Conservation (phyloP, 1,140 invertebrate genomes). For the Xylocopa sonorina region DNA sequence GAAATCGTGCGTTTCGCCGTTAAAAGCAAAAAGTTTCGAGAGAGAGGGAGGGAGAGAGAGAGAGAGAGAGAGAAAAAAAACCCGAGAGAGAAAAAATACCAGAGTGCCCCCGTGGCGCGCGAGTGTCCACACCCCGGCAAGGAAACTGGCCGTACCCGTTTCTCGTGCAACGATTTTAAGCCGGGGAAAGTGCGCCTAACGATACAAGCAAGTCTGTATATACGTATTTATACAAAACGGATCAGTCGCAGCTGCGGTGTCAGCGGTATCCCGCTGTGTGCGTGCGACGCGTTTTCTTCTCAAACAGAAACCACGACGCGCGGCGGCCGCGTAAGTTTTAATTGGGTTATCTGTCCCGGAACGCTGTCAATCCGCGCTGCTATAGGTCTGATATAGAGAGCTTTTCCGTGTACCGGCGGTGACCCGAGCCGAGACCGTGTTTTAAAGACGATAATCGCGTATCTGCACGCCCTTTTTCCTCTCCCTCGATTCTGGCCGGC, state of each 20-base stretch:
- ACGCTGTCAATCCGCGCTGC: constrained; percentile 37
- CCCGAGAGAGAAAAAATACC: background rate
- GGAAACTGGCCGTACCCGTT: constrained; percentile 57
- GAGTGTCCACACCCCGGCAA: constrained; percentile 18
- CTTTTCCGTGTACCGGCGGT: constrained; percentile 59
- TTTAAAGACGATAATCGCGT: constrained; percentile 52
- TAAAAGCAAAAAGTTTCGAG: background rate
- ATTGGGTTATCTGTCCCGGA: constrained; percentile 65
- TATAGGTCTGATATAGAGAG: constrained; percentile 46
- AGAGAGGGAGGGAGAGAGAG: background rate
- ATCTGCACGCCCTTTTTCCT: constrained; percentile 30
- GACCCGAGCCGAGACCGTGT: constrained; percentile 53
- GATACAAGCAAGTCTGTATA: too few species aligned
- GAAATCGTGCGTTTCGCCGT: constrained; percentile 8
- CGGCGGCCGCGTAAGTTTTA: constrained; percentile 51
- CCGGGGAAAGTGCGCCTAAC: constrained; percentile 33
- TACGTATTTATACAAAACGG: too few species aligned
- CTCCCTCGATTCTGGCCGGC: constrained; percentile 14
- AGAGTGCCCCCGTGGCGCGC: background rate
- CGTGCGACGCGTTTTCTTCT: constrained; percentile 31
- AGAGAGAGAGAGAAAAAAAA: background rate
- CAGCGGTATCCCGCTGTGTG: background rate
- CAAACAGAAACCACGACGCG: background rate
- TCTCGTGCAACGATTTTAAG: constrained; percentile 41
- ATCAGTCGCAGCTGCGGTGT: too few species aligned